phyloP scores from a whole-genome alignment of 2,888 invertebrate genomes.

The Xylocampa areola region DNA sequence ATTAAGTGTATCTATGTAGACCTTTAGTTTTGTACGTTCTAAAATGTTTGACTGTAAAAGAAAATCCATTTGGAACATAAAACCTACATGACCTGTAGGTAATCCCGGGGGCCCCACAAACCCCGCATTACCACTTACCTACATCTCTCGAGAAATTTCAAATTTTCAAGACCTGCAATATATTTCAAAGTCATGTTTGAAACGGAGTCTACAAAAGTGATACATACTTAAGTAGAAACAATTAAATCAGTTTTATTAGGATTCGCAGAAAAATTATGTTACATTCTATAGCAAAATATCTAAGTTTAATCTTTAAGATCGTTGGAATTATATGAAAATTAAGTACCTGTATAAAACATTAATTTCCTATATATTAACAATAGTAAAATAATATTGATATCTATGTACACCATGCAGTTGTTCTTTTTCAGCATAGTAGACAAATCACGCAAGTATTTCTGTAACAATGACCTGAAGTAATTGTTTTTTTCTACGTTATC shows the following conservation, averaged over 20 bases:
- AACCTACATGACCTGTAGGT: conserved; percentile 52
- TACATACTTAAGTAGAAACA: conserved; percentile 27
- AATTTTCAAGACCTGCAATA: conserved; percentile 43
- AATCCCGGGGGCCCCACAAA: conserved; percentile 43
- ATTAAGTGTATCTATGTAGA: conserved; percentile 32
- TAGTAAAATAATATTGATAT: not conserved
- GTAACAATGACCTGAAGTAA: conserved; percentile 19
- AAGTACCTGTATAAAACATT: no score
- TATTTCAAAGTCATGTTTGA: conserved; percentile 43
- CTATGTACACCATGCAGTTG: not conserved
- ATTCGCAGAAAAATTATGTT: no score
- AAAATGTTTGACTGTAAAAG: conserved; percentile 48
- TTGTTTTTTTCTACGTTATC: conserved; percentile 33
- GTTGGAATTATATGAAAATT: no score
- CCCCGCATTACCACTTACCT: conserved; percentile 57
- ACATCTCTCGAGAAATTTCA: conserved; percentile 46
- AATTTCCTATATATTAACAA: no score
- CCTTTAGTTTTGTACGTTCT: conserved; percentile 44
- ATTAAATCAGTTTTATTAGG: no score
- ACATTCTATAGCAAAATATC: no score
- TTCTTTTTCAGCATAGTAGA: no score
- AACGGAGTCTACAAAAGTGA: conserved; percentile 42
- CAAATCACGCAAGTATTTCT: not conserved
- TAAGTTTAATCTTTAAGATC: no score
- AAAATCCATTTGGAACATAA: conserved; percentile 56